These are phyloP conservation scores for Ctenoplectra terminalis DNA, from an alignment of 1,140 invertebrate genomes.

Conservation along the genomic window DNA sequence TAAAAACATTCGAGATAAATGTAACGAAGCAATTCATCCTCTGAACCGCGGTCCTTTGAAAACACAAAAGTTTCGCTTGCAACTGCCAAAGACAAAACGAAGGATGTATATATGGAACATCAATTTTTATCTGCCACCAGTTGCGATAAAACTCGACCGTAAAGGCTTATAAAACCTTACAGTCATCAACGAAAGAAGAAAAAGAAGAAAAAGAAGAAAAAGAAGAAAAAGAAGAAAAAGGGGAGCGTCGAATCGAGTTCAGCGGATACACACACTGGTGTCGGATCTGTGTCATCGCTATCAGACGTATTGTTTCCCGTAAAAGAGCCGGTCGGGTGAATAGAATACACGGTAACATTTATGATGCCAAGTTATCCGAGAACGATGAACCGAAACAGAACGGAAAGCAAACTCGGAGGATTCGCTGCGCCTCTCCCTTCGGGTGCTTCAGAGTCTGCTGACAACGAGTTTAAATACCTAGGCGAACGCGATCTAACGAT, in stretches of 20 bases:
- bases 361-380: background rate
- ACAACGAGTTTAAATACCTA: too few relatives aligned
- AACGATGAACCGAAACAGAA: constrained; percentile 11
- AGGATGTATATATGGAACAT: too few relatives aligned
- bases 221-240: background rate
- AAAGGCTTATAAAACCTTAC: background rate
- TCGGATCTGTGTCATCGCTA: constrained; percentile 33
- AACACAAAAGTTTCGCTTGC: background rate
- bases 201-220: background rate
- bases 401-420: background rate
- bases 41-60: background rate
- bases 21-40: background rate
- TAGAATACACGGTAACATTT: constrained; percentile 22
- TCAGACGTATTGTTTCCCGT: constrained; percentile 29
- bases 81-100: background rate
- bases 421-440: background rate
- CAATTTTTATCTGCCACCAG: background rate
- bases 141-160: background rate
- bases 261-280: background rate
- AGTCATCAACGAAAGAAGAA: background rate
- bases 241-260: constrained; percentile 7
- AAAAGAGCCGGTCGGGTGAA: constrained; percentile 4
- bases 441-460: too few relatives aligned
- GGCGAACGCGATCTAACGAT: background rate
- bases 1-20: too few relatives aligned